Conservation (phyloP, 2,888 invertebrate species). For the Eudemis profundana region DNA sequence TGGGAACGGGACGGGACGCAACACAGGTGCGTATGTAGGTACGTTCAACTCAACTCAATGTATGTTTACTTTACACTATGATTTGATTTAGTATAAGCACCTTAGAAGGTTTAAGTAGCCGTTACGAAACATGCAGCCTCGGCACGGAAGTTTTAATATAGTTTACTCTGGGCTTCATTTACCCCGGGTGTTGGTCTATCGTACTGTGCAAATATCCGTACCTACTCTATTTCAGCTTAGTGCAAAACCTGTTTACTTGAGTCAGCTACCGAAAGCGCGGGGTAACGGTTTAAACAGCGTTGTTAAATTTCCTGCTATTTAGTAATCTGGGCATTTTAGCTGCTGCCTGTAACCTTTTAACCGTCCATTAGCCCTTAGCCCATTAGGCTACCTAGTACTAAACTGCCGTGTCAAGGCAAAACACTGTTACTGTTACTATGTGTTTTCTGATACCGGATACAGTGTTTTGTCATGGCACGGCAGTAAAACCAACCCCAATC, state of each 20-base stretch:
- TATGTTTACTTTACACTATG: background rate
- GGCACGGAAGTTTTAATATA: slow-evolving; percentile 7
- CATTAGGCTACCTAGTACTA: no score
- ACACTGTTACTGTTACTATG: no score
- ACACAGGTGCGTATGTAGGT: no score
- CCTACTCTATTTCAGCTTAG: slow-evolving; percentile 7
- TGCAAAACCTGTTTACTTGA: slow-evolving; percentile 10
- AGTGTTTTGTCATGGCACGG: no score
- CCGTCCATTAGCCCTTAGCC: no score
- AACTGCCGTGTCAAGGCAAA: no score
- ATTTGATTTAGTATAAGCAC: background rate
- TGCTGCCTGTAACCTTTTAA: background rate
- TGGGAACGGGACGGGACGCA: no score
- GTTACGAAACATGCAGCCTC: background rate
- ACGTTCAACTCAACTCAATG: no score
- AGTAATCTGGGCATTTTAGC: background rate
- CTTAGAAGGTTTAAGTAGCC: background rate
- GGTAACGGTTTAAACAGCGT: background rate
- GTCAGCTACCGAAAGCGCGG: background rate
- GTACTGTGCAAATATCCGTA: slow-evolving; percentile 16
- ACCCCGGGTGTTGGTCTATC: slow-evolving; percentile 13
- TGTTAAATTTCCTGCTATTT: background rate
- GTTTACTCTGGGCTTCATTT: slow-evolving; percentile 14
- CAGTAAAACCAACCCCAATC: no score
- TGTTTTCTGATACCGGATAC: no score